A percentile compares a stretch with the other conserved stretches of the same genome.
phyloP scores from a whole-genome alignment of 2,797 vertebrate genomes.

The Catostomus latipinnis region DNA sequence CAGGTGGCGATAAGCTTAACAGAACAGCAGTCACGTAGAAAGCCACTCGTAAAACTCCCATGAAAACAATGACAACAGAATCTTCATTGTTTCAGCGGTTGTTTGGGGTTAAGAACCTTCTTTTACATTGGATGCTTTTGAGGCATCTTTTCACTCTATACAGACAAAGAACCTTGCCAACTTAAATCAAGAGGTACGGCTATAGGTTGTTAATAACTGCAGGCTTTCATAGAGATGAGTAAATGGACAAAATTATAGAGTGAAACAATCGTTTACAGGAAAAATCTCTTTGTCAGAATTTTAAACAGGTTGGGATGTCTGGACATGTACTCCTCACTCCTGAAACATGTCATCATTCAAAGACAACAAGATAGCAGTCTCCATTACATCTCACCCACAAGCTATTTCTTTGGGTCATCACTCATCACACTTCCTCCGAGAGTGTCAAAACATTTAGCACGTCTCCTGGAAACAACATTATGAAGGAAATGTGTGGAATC shows the following conservation, averaged over 20 bases:
- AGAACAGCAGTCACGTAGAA: slow-evolving; percentile 57
- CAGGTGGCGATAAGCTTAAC: slow-evolving; percentile 62
- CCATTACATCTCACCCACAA: slow-evolving; percentile 42
- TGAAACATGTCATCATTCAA: slow-evolving; percentile 51
- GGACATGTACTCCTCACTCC: slow-evolving; percentile 47
- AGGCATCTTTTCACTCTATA: slow-evolving; percentile 28
- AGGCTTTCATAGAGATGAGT: slow-evolving; percentile 39
- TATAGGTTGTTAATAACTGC: slow-evolving; percentile 31
- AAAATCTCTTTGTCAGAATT: slow-evolving; percentile 10
- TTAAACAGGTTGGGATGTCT: slow-evolving; percentile 36
- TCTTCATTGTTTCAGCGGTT: slow-evolving; percentile 48
- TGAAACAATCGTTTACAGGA: slow-evolving; percentile 1
- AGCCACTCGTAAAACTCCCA: slow-evolving; percentile 56
- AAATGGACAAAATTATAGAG: slow-evolving; percentile 41
- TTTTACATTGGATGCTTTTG: slow-evolving; percentile 40
- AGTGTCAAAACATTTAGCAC: slow-evolving; percentile 51
- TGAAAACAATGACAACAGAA: slow-evolving; percentile 55
- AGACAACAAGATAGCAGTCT: slow-evolving; percentile 51
- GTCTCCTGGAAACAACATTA: slow-evolving; percentile 54
- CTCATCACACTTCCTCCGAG: slow-evolving; percentile 27
- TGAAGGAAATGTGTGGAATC: slow-evolving; percentile 55
- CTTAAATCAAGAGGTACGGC: slow-evolving; percentile 4
- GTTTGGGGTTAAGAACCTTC: slow-evolving; percentile 53
- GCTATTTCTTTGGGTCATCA: slow-evolving; percentile 16
- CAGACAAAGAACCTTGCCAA: background rate